phyloP scores from a whole-genome alignment of 2,113 vertebrate species.

The Hypocryptadius cinnamomeus region DNA sequence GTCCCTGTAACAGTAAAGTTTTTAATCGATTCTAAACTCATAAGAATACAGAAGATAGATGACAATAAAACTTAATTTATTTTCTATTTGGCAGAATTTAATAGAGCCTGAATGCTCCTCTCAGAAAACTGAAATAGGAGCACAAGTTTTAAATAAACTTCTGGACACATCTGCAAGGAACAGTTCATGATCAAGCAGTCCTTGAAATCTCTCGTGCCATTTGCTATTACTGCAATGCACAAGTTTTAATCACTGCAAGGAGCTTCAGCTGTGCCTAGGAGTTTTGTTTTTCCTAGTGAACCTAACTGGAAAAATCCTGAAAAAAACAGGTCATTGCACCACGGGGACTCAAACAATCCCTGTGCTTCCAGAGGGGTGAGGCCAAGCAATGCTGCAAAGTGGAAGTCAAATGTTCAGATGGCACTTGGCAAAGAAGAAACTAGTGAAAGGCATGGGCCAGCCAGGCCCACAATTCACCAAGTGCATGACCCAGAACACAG shows the following conservation, averaged over 20 bases:
- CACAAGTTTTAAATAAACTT: constrained; percentile 10
- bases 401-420: neutral
- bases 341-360: neutral
- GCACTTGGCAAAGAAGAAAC: neutral
- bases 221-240: neutral
- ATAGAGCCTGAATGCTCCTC: neutral
- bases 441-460: neutral
- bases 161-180: neutral
- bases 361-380: neutral
- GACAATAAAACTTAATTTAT: neutral
- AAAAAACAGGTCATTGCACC: neutral
- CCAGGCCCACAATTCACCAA: accelerated
- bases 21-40: neutral
- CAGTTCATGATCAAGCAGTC: neutral
- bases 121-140: constrained; percentile 3
- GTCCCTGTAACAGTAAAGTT: neutral
- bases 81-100: neutral
- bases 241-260: neutral
- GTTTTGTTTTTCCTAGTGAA: neutral
- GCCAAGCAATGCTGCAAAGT: neutral
- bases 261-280: neutral
- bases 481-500: neutral
- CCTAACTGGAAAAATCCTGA: neutral
- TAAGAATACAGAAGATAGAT: neutral
- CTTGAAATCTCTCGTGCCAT: neutral